A percentile compares a stretch with the other conserved stretches of the same genome.
phyloP scores from a whole-genome alignment of 2,113 vertebrate species.

The Ciconia stormi region DNA sequence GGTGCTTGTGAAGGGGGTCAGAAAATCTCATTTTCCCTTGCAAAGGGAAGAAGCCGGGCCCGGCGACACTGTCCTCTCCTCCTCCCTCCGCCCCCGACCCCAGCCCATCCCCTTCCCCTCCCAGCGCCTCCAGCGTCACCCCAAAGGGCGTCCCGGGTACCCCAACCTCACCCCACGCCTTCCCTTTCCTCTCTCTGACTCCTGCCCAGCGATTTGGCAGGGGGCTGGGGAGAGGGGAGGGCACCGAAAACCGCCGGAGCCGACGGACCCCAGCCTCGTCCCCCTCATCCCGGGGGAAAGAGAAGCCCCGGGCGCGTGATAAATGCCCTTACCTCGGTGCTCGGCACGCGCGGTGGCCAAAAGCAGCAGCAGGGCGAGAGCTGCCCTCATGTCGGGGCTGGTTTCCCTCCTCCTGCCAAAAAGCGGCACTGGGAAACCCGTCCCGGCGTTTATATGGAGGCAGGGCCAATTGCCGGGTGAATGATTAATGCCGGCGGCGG shows the following conservation, averaged over 20 bases:
- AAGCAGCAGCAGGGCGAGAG: conserved; percentile 55
- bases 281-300: background rate
- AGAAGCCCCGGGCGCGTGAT: rapidly evolving
- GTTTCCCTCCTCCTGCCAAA: background rate
- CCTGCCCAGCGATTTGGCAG: rapidly evolving
- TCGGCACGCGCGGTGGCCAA: rapidly evolving
- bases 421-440: background rate
- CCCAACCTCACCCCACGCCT: background rate
- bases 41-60: background rate
- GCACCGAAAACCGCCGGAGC: rapidly evolving
- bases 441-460: background rate
- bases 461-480: background rate
- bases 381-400: conserved; percentile 44
- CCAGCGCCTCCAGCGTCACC: background rate
- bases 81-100: rapidly evolving
- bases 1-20: background rate
- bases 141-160: background rate
- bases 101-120: background rate
- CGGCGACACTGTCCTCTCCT: background rate
- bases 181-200: background rate
- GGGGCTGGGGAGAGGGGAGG: background rate
- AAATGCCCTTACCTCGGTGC: background rate
- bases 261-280: rapidly evolving
- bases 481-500: conserved; percentile 63
- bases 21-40: background rate